Evolutionary conservation across 2,113 vertebrate species (phyloP), one percentile per base, ranked within the genome.

Genomic region (Tricholaema leucomelas): DNA sequence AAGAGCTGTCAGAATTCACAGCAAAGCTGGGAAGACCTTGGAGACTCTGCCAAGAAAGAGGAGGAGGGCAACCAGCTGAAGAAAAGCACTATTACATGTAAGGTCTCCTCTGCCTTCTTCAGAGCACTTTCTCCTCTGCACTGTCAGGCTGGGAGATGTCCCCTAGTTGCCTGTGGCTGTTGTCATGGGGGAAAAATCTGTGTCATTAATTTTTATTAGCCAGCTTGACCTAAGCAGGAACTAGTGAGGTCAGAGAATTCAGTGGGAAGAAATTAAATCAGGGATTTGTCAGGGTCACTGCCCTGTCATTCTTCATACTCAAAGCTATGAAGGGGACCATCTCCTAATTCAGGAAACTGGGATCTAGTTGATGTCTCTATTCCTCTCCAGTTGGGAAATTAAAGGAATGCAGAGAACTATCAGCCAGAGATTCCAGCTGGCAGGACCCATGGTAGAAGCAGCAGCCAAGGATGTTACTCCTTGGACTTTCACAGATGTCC

Each of bases 1-100:
- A 87, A 2, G 36, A 91, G 87, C 65, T 97, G 91, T 93, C 91
- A 90, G 61, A 87, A 86, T 82, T 38, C 60, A 44, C 56, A 81
- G 9, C 87, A 93, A 72, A 70, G 42, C 33, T 95, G 94, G 93
- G 74, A 95, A 80, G 86, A 96, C 52, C 40, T 64, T 74, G 31
- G 17, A 17, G 30, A 8, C 12, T 76, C 82, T 65, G 38, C n/a
- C 27, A 94, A 93, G 80, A 85, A 87, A 33, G 36, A 81, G 50
- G 64, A 92, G 42, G 58, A 91, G 15, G 70, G 66, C 77, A 87
- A 31, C 6, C 84, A 82, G 8, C 13, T 92, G 46, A 94, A 93
- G 66, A 81, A 63, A 74, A 93, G 5, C 44, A 66, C 81, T 52
- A 35, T 4, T 8, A 65, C 86, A 1, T 12, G 93, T 97, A 94